A percentile compares a stretch with the other conserved stretches of the same genome.
These are phyloP conservation scores for Clanis bilineata DNA, from an alignment of 2,888 invertebrate species.

Conservation along the genomic window DNA sequence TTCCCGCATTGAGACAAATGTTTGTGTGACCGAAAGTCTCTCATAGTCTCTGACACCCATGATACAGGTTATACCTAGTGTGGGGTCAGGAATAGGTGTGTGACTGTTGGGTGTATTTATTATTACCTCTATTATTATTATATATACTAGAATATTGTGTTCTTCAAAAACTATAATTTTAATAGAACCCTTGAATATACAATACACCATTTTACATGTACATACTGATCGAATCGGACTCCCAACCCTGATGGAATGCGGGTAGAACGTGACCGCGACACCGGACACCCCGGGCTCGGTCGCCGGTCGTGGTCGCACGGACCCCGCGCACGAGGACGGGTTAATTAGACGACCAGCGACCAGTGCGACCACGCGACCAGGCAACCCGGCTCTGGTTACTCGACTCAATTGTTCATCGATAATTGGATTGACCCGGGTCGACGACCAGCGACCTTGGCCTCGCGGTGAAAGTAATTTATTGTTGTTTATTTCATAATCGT, in stretches of 20 bases:
- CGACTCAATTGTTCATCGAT: background rate
- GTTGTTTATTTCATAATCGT: background rate
- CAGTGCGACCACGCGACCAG: too few relatives aligned
- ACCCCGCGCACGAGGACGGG: constrained; percentile 10
- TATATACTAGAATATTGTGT: too few relatives aligned
- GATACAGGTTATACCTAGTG: too few relatives aligned
- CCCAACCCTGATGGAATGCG: constrained; percentile 26
- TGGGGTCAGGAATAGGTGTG: too few relatives aligned
- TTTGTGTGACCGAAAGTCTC: too few relatives aligned
- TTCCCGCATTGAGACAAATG: too few relatives aligned
- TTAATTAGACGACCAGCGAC: constrained; percentile 12
- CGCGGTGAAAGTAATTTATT: constrained; percentile 6
- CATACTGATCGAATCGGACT: background rate
- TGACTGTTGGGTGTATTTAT: too few relatives aligned
- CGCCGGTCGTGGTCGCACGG: background rate
- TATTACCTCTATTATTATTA: too few relatives aligned
- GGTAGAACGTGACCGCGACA: constrained; percentile 34
- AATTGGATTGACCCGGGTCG: constrained; percentile 10
- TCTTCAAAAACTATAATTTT: too few relatives aligned
- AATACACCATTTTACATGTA: too few relatives aligned
- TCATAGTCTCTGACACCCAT: too few relatives aligned
- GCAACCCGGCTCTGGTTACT: constrained; percentile 3
- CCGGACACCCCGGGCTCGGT: constrained; percentile 26
- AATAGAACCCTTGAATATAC: too few relatives aligned
- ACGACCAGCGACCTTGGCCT: constrained; percentile 1